Conservation (phyloP, 2,797 vertebrate genomes). For the Danionella dracula region DNA sequence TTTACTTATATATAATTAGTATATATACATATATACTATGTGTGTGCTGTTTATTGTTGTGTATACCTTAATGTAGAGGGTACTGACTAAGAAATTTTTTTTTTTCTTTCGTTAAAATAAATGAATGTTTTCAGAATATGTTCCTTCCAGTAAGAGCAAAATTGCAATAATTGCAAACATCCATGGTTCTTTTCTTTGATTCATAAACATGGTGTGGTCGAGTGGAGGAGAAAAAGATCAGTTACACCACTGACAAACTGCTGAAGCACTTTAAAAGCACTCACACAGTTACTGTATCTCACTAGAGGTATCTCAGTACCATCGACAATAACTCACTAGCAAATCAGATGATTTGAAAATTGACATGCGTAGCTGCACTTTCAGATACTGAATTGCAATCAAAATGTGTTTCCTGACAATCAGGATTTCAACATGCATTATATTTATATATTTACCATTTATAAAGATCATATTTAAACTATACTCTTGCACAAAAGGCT, state of each 20-base stretch:
- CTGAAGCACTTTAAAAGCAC: not conserved
- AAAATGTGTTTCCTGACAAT: too few species aligned
- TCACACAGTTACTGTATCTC: not conserved
- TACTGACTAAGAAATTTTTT: too few species aligned
- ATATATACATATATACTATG: too few species aligned
- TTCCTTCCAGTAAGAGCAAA: not conserved
- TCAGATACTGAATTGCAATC: too few species aligned
- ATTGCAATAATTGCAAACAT: not conserved
- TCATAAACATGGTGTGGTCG: not conserved
- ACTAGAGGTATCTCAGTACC: not conserved
- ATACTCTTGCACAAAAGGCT: too few species aligned
- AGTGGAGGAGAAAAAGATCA: conserved; percentile 1
- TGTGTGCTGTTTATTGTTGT: too few species aligned
- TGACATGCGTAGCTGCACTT: not conserved
- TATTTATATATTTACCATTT: not conserved
- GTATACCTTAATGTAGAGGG: too few species aligned
- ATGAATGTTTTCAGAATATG: too few species aligned
- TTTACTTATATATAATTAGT: too few species aligned
- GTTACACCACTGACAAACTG: not conserved
- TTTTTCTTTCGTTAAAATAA: too few species aligned
- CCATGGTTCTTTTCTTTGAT: not conserved
- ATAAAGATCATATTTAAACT: not conserved
- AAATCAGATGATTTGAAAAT: not conserved
- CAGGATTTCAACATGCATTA: too few species aligned
- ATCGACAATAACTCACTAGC: not conserved